Evolutionary conservation across 2,797 vertebrate genomes (phyloP), one percentile per base, ranked within the genome.

Genomic region (Argya squamiceps): DNA sequence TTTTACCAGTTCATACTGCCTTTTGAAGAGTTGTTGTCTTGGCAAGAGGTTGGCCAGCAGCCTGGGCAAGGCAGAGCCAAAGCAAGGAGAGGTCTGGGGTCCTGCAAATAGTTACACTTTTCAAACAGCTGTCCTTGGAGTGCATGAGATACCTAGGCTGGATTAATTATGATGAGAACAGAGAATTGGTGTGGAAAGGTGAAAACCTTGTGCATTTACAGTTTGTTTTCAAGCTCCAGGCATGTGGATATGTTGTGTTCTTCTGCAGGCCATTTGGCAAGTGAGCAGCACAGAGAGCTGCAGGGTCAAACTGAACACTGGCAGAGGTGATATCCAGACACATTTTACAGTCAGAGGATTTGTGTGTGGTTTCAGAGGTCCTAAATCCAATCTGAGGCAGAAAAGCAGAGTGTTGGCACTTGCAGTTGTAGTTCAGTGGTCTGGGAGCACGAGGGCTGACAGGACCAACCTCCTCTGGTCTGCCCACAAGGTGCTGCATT

Each of bases 1-100:
- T 86, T 92, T 94, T 88, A 84, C 69, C 74, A 80, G 79, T 89
- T 93, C 52, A 52, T 65, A n/a, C 76, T 4, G 32, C 67, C 55
- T 89, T 87, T 83, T 67, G 59, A 93, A 64, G 76, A 44, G 58
- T 6, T 67, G 62, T 56, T 75, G 60, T 59, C 85, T 84, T 89
- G 89, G 79, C 77, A 71, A 90, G 85, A 78, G 55, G 3, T 50
- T 86, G 79, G 43, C 76, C 16, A 62, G 84, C 60, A 85, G 89
- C 79, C 87, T 91, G 78, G 44, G 47, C 43, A 32, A 0, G 4
- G 74, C 53, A 69, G 41, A 70, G 76, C 85, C 56, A 55, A 73
- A 49, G 44, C 52, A 56, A 64, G 67, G 81, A 50, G 44, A 44
- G 36, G 9, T 80, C 55, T 59, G 60, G n/a, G 36, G 29, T 58